A percentile compares a stretch with the other conserved stretches of the same genome.
Conservation (phyloP, 2,797 vertebrate species). For the Acipenser ruthenus region DNA sequence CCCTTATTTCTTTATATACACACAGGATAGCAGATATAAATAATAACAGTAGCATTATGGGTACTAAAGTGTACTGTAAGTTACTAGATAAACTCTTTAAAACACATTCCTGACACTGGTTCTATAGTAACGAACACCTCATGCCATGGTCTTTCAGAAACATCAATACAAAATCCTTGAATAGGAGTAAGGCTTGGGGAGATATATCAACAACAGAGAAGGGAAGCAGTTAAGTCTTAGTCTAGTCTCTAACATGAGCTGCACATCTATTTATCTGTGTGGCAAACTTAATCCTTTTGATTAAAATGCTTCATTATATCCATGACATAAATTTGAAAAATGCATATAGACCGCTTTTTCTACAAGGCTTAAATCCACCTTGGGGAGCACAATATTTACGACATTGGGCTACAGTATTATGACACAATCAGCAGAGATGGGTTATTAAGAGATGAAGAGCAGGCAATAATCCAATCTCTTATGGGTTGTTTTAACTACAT, state of each 20-base stretch:
- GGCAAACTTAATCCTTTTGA: background rate
- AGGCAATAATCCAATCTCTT: constrained; percentile 26
- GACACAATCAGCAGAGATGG: constrained; percentile 26
- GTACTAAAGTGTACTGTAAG: too few relatives aligned
- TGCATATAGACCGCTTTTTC: background rate
- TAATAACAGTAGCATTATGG: too few relatives aligned
- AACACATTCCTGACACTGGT: too few relatives aligned
- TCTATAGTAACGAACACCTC: too few relatives aligned
- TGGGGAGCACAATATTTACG: constrained; percentile 9
- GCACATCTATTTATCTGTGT: background rate
- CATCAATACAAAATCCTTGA: too few relatives aligned
- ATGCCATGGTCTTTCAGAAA: too few relatives aligned
- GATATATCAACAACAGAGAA: background rate
- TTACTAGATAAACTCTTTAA: too few relatives aligned
- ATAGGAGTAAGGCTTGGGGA: background rate
- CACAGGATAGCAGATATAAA: too few relatives aligned
- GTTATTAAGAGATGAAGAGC: constrained; percentile 23
- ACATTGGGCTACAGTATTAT: constrained; percentile 23
- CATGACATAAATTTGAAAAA: background rate
- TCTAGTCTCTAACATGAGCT: background rate
- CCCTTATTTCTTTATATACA: too few relatives aligned
- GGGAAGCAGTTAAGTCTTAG: background rate
- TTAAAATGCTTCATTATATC: constrained; percentile 1
- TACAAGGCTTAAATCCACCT: constrained; percentile 12
- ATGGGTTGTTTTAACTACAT: constrained; percentile 25